These are phyloP conservation scores for Leptinotarsa lineolata DNA, from an alignment of 1,140 invertebrate genomes.

Conservation along the genomic window DNA sequence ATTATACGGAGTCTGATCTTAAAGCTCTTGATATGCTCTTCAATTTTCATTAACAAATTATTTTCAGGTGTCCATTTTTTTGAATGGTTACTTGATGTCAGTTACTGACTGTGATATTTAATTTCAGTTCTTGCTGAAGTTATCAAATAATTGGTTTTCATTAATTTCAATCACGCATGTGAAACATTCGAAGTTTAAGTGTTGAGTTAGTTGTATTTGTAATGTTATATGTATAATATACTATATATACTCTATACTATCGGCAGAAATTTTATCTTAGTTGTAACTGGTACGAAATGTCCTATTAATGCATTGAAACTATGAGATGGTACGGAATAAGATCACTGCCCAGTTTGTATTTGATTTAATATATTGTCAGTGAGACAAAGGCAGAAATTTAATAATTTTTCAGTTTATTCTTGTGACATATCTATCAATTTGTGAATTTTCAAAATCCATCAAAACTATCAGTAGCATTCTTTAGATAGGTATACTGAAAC, in stretches of 20 bases:
- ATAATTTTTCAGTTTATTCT: background rate
- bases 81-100: no score
- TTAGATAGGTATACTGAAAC: background rate
- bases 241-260: slow-evolving; percentile 1
- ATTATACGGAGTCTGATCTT: no score
- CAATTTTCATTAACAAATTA: no score
- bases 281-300: background rate
- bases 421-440: background rate
- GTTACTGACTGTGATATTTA: no score
- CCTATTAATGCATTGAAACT: background rate
- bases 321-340: background rate
- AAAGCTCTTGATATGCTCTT: no score
- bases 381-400: background rate
- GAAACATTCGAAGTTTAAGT: slow-evolving; percentile 12
- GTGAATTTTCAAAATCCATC: background rate
- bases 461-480: no score
- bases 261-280: slow-evolving; percentile 18
- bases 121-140: background rate
- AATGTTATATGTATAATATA: slow-evolving; percentile 17
- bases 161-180: background rate
- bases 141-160: background rate
- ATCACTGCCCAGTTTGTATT: background rate
- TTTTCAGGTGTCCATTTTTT: no score
- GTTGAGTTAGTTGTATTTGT: slow-evolving; percentile 7
- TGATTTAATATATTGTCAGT: background rate